Evolutionary conservation across 1,140 invertebrate species (phyloP).

Genomic region (Anthonomus grandis): DNA sequence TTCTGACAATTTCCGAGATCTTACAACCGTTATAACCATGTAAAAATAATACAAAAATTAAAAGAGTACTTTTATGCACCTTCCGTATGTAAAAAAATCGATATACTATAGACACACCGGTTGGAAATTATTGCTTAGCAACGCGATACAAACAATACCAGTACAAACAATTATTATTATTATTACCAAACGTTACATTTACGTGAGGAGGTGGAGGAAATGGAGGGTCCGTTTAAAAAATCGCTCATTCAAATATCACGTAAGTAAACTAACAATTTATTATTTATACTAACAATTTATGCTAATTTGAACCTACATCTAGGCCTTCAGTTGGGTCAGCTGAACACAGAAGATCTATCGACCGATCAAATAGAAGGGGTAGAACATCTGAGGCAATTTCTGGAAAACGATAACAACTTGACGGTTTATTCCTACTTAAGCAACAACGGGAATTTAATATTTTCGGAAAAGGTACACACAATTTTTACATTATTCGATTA

Average conservation of each 20-base stretch:
- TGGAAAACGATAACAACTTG: slow-evolving; percentile 29
- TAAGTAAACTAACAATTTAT: slow-evolving; percentile 2
- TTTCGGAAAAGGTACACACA: slow-evolving; percentile 28
- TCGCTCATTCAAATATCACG: slow-evolving; percentile 9
- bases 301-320: not conserved
- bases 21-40: too few relatives aligned
- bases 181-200: too few relatives aligned
- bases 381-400: slow-evolving; percentile 29
- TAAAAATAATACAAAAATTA: too few relatives aligned
- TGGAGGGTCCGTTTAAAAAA: slow-evolving; percentile 6
- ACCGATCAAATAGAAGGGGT: slow-evolving; percentile 26
- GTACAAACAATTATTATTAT: too few relatives aligned
- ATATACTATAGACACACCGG: too few relatives aligned
- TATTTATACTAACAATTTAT: slow-evolving; percentile 3
- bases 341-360: slow-evolving; percentile 29
- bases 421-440: slow-evolving; percentile 31
- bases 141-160: too few relatives aligned
- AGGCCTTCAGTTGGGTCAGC: slow-evolving; percentile 33
- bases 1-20: too few relatives aligned
- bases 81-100: too few relatives aligned
- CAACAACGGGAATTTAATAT: slow-evolving; percentile 16
- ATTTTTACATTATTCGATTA: too few relatives aligned
- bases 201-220: too few relatives aligned
- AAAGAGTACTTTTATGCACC: too few relatives aligned
- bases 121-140: too few relatives aligned